Evolutionary conservation across 2,888 invertebrate species (phyloP), one percentile per base, ranked within the genome.

Genomic region (Neoaliturus tenellus): DNA sequence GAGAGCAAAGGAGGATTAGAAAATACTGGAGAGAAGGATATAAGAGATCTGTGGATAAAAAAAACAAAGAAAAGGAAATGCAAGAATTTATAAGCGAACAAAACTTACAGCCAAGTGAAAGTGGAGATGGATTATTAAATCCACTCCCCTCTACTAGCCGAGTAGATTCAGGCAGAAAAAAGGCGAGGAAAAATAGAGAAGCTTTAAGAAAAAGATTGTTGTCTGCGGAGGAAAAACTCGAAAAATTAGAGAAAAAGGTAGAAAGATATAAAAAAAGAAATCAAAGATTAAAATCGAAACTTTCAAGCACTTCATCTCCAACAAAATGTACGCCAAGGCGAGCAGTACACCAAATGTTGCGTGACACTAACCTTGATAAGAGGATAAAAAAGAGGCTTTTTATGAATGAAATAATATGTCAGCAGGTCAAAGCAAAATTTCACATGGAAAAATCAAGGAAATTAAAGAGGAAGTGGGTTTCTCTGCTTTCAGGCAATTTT

Each of bases 401-500:
- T 73, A 73, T 73, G 41, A 73, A 73, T 39, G 39, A 73, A 25
- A 20, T 73, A n/a, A 73, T 73, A 20, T 73, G 73, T 41, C 73
- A 41, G 39, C 73, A 73, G 25, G 41, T 73, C 25, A 73, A 73
- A 20, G 20, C 39, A 41, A 73, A 41, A 73, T 41, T 73, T 41
- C 39, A 73, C 23, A 25, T 67, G 67, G 73, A 73, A 73, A 71
- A 41, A 35, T 73, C 73, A n/a, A 73, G 73, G 23, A 31, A 58
- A 14, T 12, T 80, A n/a, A 55, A 80, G 35, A 80, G 23, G 31
- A 80, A 80, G 31, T 80, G 80, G 80, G 80, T 80, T 6, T 55
- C 28, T 73, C 41, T 39, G 20, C 41, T 73, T 35, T 31, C 39
- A 73, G 39, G 73, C 1, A 73, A 41, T 39, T 35, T 31, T 31